Conservation (phyloP, 2,113 vertebrate species). For the Lampris megalopsis region DNA sequence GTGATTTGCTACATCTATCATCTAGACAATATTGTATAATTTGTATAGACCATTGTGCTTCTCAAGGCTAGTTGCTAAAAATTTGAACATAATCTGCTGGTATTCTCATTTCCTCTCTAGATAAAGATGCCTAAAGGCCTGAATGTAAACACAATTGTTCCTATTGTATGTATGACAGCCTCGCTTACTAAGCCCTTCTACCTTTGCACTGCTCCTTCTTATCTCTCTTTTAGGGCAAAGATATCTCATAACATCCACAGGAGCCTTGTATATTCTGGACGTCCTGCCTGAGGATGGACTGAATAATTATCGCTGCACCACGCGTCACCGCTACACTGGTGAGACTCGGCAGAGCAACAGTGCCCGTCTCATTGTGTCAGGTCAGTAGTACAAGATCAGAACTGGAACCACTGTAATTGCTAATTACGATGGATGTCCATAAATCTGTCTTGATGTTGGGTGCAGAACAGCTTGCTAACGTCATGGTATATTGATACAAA, state of each 20-base stretch:
- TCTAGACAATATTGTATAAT: too few relatives aligned
- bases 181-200: constrained; percentile 7
- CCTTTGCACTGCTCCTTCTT: background rate
- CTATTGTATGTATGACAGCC: background rate
- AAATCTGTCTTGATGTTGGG: background rate
- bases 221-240: constrained; percentile 89
- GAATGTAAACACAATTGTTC: too few relatives aligned
- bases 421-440: background rate
- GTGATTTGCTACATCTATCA: too few relatives aligned
- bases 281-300: constrained; percentile 98
- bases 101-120: too few relatives aligned
- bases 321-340: constrained; percentile 96
- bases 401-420: background rate
- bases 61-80: too few relatives aligned
- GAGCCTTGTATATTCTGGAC: constrained; percentile 99
- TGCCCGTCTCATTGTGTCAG: constrained; percentile 96
- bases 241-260: constrained; percentile 98
- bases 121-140: too few relatives aligned
- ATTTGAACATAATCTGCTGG: too few relatives aligned
- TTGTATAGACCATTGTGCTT: too few relatives aligned
- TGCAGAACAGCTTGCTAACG: background rate
- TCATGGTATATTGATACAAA: background rate
- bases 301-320: constrained; percentile 98
- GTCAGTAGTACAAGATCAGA: constrained; percentile 74
- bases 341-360: constrained; percentile 99